Base-by-base conservation (phyloP, 2,888 invertebrate genomes). In the Keiferia lycopersicella region DNA sequence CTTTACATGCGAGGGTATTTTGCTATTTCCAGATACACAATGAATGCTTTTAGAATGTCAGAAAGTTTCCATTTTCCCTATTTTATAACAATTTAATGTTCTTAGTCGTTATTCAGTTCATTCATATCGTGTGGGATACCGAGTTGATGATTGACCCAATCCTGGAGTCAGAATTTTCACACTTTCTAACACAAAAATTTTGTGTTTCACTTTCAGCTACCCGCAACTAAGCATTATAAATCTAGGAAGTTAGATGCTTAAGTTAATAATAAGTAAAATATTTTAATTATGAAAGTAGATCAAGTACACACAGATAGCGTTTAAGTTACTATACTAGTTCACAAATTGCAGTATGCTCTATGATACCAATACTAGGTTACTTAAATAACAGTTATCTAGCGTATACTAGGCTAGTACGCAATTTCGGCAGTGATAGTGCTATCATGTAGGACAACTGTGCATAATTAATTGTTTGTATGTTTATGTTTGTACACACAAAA, bases 121-220 rank as follows among this genome's bases (percentile, higher is more conserved):
- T n/a, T n/a, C n/a, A 10, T 34, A 34, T 4, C 6, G 34, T 34
- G 34, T 34, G 34, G 34, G 34, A 34, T 10, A 34, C 10, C 10
- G 34, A 70, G 69, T 67, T 68, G 71, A 64, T 66, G 61, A 62
- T 65, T 65, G 65, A 71, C 64, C 61, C 62, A 60, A 16, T 48
- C 14, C 41, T 41, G 41, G 41, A 1, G 41, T 41, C 41, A 11
- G 34, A 34, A 10, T 34, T 34, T 34, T n/a, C n/a, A n/a, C n/a
- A n/a, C n/a, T n/a, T n/a, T n/a, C n/a, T n/a, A n/a, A n/a, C n/a
- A n/a, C n/a, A n/a, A n/a, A n/a, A n/a, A n/a, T n/a, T n/a, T n/a
- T n/a, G n/a, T n/a, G n/a, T n/a, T 45, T 3, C n/a, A 45, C 16
- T 45, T 7, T 45, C n/a, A 45, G n/a, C 16, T 16, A 0, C 4